Base-by-base conservation (phyloP, 2,797 vertebrate species). In the Neosilurus hyrtlii region DNA sequence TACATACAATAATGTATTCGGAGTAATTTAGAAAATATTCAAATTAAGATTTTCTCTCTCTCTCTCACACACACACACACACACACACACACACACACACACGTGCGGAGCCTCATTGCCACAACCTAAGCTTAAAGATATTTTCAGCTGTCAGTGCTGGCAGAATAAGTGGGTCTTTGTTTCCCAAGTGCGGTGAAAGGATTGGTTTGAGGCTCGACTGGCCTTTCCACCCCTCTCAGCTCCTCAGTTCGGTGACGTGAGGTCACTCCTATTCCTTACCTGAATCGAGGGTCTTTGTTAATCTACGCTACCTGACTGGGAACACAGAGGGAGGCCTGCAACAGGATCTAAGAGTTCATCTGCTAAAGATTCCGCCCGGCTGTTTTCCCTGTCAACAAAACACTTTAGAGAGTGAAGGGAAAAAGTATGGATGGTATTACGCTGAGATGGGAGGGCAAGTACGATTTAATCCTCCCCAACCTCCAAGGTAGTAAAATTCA, bases 381-480 rank as follows among this genome's bases (percentile, higher is more conserved):
- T 92, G 92, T 92, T 93, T 94, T 91, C 88, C 90, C 92, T 93
- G 92, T 94, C 93, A 93, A 92, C 92, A 92, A 85, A 86, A 84
- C 92, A 93, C 93, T 94, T 91, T 90, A 93, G 91, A 90, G 89
- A 91, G 90, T 90, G 89, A 91, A 90, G 90, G 88, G 89, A 89
- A 90, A 90, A 90, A 92, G 92, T 91, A 91, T 89, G 89, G 90
- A 86, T 70, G 88, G 88, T 90, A 91, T 89, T 89, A 86, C 88
- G 89, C 87, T 88, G 91, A 91, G 92, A 91, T 91, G 92, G 86
- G 86, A 90, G 92, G 87, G 87, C 86, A 84, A 86, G 82, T 66
- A 80, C 82, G 86, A 79, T 86, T 87, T 86, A 89, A 88, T 86
- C 83, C 81, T 81, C 56, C 26, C 49, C 56, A 75, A 82, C 59